Base-by-base conservation (phyloP, 2,888 invertebrate genomes). In the Ischnus inquisitorius region DNA sequence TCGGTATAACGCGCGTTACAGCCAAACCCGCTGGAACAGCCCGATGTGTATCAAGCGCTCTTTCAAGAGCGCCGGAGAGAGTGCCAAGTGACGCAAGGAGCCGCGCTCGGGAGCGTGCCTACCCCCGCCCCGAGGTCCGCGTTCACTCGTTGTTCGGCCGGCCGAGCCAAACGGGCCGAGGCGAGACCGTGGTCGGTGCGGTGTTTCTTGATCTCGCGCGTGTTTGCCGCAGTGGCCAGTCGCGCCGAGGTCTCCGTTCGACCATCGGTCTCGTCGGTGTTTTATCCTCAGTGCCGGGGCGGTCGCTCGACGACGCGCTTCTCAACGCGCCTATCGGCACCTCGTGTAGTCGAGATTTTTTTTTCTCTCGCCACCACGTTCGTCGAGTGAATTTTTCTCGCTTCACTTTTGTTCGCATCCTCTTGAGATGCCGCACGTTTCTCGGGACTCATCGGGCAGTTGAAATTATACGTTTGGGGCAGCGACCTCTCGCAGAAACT, bases 261-360 rank as follows among this genome's bases (percentile, higher is more conserved):
- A 80, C 80, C 78, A 74, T 65, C 81, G 81, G 84, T 81, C 84
- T 75, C 48, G 80, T 67, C 81, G 72, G 80, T 10, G 71, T 79
- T n/a, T n/a, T 22, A 28, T 64, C 68, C 77, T 68, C 41, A 43
- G 68, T 69, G 51, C 69, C 39, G 64, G 82, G 67, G 79, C 74
- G 69, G 48, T 48, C 43, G n/a, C 60, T 41, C 19, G 2, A 16
- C 54, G 39, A 69, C 69, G 54, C 16, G 41, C 46, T 14, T 54
- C 41, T 34, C 22, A 10, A 14, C 54, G 22, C n/a, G 19, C 22
- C 12, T 54, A 10, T 54, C 54, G 54, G 54, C 54, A 34, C 8
- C 34, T 75, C 74, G 80, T n/a, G n/a, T 80, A 75, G 71, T 65
- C 64, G 75, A 67, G 46, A 28, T 25, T 54, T 22, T 43, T 71